Conservation (phyloP, 2,888 invertebrate genomes). For the Drosophila rellima region DNA sequence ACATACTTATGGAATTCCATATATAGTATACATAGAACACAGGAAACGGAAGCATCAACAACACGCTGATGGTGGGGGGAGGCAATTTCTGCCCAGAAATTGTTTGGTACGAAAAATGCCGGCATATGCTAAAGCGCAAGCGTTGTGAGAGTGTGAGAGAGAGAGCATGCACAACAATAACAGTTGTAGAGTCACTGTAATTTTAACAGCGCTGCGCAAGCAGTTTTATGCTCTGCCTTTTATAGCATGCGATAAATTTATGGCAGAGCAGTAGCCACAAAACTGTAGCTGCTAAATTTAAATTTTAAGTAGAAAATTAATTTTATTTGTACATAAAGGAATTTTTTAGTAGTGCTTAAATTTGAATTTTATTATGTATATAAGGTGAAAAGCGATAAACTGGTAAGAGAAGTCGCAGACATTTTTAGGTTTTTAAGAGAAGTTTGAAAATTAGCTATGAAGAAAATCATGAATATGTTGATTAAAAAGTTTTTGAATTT, state of each 20-base stretch:
- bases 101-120: constrained; percentile 66
- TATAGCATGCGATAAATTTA: constrained; percentile 68
- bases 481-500: neutral
- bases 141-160: constrained; percentile 39
- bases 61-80: constrained; percentile 1
- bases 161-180: constrained; percentile 34
- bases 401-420: too few relatives aligned
- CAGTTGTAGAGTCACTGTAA: constrained; percentile 43
- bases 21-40: constrained; percentile 35
- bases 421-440: too few relatives aligned
- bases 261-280: neutral
- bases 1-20: constrained; percentile 9
- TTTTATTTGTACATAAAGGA: neutral
- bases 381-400: too few relatives aligned
- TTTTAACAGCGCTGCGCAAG: constrained; percentile 22
- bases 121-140: constrained; percentile 72
- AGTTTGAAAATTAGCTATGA: too few relatives aligned
- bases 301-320: neutral
- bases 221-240: constrained; percentile 7
- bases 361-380: too few relatives aligned
- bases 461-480: too few relatives aligned
- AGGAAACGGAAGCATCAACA: constrained; percentile 57
- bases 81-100: constrained; percentile 12
- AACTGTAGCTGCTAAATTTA: constrained; percentile 35
- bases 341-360: neutral